phyloP scores from a whole-genome alignment of 1,140 invertebrate species.

The Dermatophagoides farinae region DNA sequence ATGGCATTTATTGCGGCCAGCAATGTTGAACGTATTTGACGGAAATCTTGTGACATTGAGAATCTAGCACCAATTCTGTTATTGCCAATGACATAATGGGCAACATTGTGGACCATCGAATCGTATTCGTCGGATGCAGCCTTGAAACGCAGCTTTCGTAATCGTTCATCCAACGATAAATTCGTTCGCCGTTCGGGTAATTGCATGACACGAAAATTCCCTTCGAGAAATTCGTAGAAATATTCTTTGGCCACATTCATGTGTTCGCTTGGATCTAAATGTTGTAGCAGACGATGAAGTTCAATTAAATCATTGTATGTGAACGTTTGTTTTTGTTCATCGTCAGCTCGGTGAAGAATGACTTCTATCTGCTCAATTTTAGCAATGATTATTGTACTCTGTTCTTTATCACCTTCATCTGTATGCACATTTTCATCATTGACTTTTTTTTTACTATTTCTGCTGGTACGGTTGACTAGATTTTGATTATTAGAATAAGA shows the following conservation, averaged over 20 bases:
- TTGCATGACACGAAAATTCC: background rate
- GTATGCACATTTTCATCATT: background rate
- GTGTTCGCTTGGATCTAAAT: background rate
- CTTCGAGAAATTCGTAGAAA: background rate
- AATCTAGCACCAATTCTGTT: background rate
- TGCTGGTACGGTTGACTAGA: background rate
- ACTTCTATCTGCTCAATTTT: background rate
- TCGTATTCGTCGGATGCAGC: background rate
- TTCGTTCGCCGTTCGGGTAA: conserved; percentile 8
- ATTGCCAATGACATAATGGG: background rate
- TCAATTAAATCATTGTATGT: background rate
- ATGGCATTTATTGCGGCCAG: conserved; percentile 12
- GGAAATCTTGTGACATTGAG: background rate
- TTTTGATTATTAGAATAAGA: background rate
- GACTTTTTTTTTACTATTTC: background rate
- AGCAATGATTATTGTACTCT: background rate
- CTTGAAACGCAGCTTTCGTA: background rate
- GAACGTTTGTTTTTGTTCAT: conserved; percentile 6
- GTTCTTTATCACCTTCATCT: background rate
- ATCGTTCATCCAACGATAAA: background rate
- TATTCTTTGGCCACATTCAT: background rate
- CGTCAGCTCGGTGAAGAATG: background rate
- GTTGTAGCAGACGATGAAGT: conserved; percentile 3
- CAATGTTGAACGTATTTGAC: background rate
- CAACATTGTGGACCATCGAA: background rate